These are phyloP conservation scores for Anthopleura xanthogrammica DNA, from an alignment of 92 coral and sea anemone species.

Conservation along the genomic window DNA sequence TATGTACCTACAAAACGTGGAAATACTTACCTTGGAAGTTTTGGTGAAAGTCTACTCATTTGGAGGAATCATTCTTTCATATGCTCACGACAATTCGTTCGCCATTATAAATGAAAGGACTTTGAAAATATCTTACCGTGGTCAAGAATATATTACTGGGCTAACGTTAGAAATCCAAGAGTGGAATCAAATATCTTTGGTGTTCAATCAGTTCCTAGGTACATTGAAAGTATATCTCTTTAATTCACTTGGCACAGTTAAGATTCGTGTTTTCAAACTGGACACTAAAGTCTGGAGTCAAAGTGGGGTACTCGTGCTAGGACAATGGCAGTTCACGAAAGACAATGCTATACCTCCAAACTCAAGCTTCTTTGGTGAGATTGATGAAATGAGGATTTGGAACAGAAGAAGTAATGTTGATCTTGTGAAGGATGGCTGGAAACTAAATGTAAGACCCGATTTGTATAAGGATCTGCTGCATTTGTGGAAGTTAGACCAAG, in stretches of 20 bases:
- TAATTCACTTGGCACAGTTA: constrained; percentile 49
- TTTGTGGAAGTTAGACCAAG: constrained; percentile 93
- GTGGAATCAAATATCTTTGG: constrained; percentile 88
- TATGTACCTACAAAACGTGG: constrained; percentile 51
- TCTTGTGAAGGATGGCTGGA: constrained; percentile 68
- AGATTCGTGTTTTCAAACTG: constrained; percentile 70
- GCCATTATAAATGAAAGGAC: constrained; percentile 67
- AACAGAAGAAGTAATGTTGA: constrained; percentile 76
- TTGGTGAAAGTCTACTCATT: constrained; percentile 59
- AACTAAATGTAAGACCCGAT: constrained; percentile 58
- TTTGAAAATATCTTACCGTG: constrained; percentile 56
- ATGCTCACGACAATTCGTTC: constrained; percentile 54
- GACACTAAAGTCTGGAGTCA: constrained; percentile 50
- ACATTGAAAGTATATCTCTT: constrained; percentile 74
- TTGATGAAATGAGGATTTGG: constrained; percentile 92
- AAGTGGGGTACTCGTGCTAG: constrained; percentile 67
- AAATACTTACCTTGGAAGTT: constrained; percentile 78
- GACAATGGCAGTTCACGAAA: constrained; percentile 76
- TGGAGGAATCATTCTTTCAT: constrained; percentile 89
- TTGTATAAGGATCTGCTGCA: constrained; percentile 75
- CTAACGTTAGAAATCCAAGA: constrained; percentile 47
- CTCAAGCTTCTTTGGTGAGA: constrained; percentile 75
- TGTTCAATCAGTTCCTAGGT: constrained; percentile 65
- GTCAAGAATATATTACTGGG: constrained; percentile 53
- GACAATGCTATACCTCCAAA: constrained; percentile 44